Evolutionary conservation across 2,113 vertebrate genomes (phyloP), one percentile per base, ranked within the genome.

Genomic region (Zingel zingel): DNA sequence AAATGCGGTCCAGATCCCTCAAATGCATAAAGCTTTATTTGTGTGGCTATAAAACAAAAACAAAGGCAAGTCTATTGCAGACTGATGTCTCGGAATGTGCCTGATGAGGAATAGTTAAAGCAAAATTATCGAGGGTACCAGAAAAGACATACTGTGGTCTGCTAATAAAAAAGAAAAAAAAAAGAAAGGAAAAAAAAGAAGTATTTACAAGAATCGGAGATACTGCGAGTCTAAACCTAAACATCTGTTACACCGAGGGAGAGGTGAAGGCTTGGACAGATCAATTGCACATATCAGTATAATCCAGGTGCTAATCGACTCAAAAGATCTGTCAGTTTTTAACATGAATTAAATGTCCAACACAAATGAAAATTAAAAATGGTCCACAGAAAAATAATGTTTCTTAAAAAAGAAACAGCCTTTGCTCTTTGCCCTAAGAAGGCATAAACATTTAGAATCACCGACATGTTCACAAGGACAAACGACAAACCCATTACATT

Each of bases 341-440:
- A 14, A 79, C 27, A 54, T 9, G 33, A 79, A 74, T 62, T 16
- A 51, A 74, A 74, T 27, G 59, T 81, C 51, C 43, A 18, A 56
- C 30, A 58, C 33, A 64, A 78, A 81, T 18, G 27, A 83, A 68
- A 83, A 74, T 1, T 1, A 33, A 64, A 77, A 89, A 84, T 50
- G 51, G 58, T 77, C 84, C 64, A 78, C 70, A 30, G 19, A 85
- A 85, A 81, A 90, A 85, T 50, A 74, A 87, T 61, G 79, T 83
- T 89, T 64, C 81, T 83, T 77, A 57, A 86, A 86, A 86, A 86
- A 79, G 82, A 89, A 90, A 91, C 83, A 77, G 87, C 68, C 84
- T 93, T 93, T 90, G 82, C 94, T 93, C 83, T 92, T 92, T 93
- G 91, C 86, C 92, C 88, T 92, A 95, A 94, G 90, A 94, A 92